These are phyloP conservation scores for Popillia japonica DNA, from an alignment of 1,140 invertebrate species.

Conservation along the genomic window DNA sequence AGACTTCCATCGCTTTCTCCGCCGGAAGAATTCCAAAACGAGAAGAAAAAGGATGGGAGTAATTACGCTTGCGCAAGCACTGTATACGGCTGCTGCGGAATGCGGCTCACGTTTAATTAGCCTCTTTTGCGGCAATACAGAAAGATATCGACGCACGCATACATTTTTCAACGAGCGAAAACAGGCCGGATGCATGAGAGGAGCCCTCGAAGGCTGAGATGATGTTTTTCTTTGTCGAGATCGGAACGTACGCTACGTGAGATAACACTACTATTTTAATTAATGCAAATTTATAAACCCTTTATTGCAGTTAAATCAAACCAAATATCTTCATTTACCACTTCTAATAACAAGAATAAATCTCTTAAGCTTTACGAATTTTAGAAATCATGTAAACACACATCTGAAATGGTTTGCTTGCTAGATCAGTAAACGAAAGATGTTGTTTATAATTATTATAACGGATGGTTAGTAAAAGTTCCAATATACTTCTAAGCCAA, in stretches of 20 bases:
- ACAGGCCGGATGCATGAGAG: conserved; percentile 12
- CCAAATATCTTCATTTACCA: not conserved
- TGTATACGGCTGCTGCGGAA: conserved; percentile 16
- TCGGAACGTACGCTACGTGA: not conserved
- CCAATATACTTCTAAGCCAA: too few species aligned
- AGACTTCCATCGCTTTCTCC: conserved; percentile 19
- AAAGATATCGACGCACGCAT: not conserved
- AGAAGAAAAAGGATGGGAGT: conserved; percentile 5
- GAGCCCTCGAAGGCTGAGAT: not conserved
- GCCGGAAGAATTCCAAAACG: conserved; percentile 1
- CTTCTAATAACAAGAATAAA: too few species aligned
- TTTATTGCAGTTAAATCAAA: not conserved
- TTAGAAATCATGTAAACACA: too few species aligned
- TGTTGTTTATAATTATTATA: too few species aligned
- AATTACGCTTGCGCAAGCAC: conserved; percentile 30
- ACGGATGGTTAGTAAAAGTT: too few species aligned
- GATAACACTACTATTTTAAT: conserved; percentile 13
- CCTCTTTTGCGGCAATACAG: conserved; percentile 32
- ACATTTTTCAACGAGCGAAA: conserved; percentile 26
- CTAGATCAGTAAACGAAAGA: too few species aligned
- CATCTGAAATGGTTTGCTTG: too few species aligned
- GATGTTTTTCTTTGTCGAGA: conserved; percentile 4
- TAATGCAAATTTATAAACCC: conserved; percentile 12
- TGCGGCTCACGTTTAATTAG: conserved; percentile 31
- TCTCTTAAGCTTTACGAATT: too few species aligned